These are phyloP conservation scores for Cherax quadricarinatus DNA, from an alignment of 1,140 invertebrate genomes.

Conservation along the genomic window DNA sequence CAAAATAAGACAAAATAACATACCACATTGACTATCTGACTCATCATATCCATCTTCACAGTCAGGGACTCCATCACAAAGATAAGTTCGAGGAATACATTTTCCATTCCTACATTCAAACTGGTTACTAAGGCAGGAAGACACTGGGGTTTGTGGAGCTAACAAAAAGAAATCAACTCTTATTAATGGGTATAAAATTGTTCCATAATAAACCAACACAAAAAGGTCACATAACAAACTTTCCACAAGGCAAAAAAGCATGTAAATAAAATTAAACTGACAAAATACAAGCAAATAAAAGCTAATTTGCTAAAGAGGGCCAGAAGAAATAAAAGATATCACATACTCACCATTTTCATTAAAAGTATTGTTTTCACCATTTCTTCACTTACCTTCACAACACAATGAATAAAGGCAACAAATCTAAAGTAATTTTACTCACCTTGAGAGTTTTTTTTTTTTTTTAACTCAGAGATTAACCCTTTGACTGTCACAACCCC, in stretches of 20 bases:
- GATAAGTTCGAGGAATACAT: constrained; percentile 74
- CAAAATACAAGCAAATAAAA: neutral
- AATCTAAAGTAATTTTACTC: no score
- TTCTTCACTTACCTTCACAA: no score
- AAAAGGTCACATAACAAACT: neutral
- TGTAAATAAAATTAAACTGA: neutral
- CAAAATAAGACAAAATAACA: constrained; percentile 21
- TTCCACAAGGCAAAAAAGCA: neutral
- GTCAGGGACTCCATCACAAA: constrained; percentile 75
- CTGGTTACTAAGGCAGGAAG: constrained; percentile 67
- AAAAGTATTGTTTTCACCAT: no score
- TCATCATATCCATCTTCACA: constrained; percentile 76
- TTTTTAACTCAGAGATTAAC: no score
- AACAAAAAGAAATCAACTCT: constrained; percentile 4
- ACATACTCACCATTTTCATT: no score
- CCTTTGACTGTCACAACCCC: no score
- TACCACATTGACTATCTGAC: constrained; percentile 29
- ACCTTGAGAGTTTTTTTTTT: no score
- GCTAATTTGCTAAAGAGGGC: neutral
- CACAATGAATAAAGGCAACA: no score
- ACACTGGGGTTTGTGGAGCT: neutral
- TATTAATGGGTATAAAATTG: neutral
- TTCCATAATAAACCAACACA: neutral
- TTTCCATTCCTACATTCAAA: constrained; percentile 75
- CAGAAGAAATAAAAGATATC: neutral